These are phyloP conservation scores for Hypomesus transpacificus DNA, from an alignment of 2,113 vertebrate genomes.

Conservation along the genomic window DNA sequence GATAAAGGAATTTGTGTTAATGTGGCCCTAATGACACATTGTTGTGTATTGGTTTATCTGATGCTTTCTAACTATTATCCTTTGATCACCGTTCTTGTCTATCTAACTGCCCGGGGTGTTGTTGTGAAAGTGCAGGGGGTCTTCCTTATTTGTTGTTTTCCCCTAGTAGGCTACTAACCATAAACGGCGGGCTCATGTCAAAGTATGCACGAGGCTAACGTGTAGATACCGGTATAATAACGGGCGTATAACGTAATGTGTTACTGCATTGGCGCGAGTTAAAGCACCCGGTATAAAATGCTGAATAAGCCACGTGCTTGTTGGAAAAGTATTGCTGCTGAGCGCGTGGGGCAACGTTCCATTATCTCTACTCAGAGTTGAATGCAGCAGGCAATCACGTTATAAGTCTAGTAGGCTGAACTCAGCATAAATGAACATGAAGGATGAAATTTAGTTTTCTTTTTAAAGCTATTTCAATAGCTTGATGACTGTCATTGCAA, in stretches of 20 bases:
- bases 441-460: no score
- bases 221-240: not conserved
- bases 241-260: not conserved
- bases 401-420: no score
- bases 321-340: not conserved
- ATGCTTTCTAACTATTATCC: slow-evolving; percentile 11
- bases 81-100: slow-evolving; percentile 28
- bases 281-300: slow-evolving; percentile 17
- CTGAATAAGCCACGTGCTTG: slow-evolving; percentile 52
- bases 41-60: slow-evolving; percentile 36
- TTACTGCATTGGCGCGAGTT: not conserved
- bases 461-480: no score
- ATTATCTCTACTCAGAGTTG: not conserved
- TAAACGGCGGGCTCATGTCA: no score
- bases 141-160: slow-evolving; percentile 38
- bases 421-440: no score
- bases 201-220: no score
- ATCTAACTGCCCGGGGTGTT: slow-evolving; percentile 31
- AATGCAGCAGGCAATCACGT: no score
- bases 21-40: slow-evolving; percentile 38
- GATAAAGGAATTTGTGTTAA: slow-evolving; percentile 42
- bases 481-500: no score
- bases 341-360: slow-evolving; percentile 25
- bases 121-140: slow-evolving; percentile 22
- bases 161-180: slow-evolving; percentile 1